Conservation (phyloP, 2,113 vertebrate species). For the Vulpes vulpes region DNA sequence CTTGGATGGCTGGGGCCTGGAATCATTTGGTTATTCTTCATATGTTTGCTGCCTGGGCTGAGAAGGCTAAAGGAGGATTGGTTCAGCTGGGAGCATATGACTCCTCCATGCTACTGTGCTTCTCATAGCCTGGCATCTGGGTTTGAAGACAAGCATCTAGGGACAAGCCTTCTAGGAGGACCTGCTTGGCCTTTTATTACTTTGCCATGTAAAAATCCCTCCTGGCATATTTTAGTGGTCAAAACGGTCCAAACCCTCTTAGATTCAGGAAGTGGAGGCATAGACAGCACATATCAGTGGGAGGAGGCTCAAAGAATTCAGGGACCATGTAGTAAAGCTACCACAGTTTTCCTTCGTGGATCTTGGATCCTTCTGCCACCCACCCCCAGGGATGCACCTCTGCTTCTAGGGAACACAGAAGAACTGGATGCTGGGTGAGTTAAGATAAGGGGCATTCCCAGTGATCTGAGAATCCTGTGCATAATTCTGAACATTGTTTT, state of each 20-base stretch:
- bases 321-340: neutral
- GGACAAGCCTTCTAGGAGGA: neutral
- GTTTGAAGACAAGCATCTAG: neutral
- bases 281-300: neutral
- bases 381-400: rapidly evolving
- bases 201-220: neutral
- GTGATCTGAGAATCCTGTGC: neutral
- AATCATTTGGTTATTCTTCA: neutral
- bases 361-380: neutral
- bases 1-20: neutral
- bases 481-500: neutral
- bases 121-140: neutral
- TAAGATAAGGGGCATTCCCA: neutral
- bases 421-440: neutral
- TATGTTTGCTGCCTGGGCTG: neutral
- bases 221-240: neutral
- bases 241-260: neutral
- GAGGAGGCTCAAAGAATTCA: neutral
- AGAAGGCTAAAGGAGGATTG: neutral
- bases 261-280: too few relatives aligned
- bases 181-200: neutral
- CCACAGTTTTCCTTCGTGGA: neutral
- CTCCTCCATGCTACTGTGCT: neutral
- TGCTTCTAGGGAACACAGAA: neutral
- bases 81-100: neutral